Conservation (phyloP, 1,140 invertebrate genomes). For the Heliconius nattereri region DNA sequence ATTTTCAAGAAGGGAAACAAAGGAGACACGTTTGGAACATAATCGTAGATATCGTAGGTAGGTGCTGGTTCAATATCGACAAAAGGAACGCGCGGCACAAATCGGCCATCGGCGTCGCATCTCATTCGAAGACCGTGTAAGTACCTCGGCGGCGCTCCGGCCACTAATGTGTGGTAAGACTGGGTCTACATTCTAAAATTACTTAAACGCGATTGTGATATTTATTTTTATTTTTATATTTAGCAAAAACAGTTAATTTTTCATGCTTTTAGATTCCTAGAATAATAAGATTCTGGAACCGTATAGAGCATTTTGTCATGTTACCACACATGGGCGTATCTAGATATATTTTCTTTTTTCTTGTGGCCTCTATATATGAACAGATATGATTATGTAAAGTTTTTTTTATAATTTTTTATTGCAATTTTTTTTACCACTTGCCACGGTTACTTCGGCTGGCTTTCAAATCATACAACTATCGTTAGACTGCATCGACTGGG, state of each 20-base stretch:
- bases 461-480: too few relatives aligned
- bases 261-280: not conserved
- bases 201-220: not conserved
- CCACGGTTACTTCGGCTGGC: too few relatives aligned
- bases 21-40: conserved; percentile 18
- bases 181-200: conserved; percentile 28
- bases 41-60: conserved; percentile 29
- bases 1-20: conserved; percentile 16
- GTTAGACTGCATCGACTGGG: too few relatives aligned
- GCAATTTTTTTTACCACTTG: too few relatives aligned
- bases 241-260: not conserved
- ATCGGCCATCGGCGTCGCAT: conserved; percentile 63
- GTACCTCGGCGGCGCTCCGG: conserved; percentile 43
- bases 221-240: not conserved
- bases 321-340: too few relatives aligned
- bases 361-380: too few relatives aligned
- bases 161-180: conserved; percentile 40
- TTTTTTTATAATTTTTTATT: too few relatives aligned
- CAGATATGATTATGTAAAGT: too few relatives aligned
- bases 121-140: conserved; percentile 52
- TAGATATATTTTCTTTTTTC: too few relatives aligned
- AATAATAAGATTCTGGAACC: too few relatives aligned
- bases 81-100: conserved; percentile 55
- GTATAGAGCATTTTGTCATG: too few relatives aligned
- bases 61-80: conserved; percentile 60